Evolutionary conservation across 2,797 vertebrate species (phyloP).

Genomic region (Ctenosaura bakeri): DNA sequence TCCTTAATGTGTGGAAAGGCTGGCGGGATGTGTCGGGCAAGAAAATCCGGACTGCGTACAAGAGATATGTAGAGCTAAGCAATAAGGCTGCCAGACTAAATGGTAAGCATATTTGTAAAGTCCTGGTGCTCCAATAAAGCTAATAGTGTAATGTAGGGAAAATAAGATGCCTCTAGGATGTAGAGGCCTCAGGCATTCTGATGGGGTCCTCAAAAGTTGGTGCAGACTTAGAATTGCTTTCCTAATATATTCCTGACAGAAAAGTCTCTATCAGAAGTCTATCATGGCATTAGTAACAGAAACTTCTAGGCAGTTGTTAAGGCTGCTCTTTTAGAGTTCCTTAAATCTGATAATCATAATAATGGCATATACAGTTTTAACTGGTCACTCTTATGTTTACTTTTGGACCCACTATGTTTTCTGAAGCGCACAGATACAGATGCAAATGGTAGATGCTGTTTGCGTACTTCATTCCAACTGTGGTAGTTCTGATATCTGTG

Average conservation of each 20-base stretch:
- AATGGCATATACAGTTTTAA: background rate
- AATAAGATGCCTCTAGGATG: background rate
- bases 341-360: background rate
- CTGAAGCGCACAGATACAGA: background rate
- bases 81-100: constrained; percentile 93
- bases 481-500: background rate
- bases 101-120: constrained; percentile 79
- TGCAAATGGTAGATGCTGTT: background rate
- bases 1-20: constrained; percentile 92
- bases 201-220: background rate
- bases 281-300: background rate
- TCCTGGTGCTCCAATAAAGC: background rate
- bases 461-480: background rate
- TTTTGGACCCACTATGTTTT: background rate
- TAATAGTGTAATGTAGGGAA: background rate
- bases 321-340: background rate
- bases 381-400: background rate
- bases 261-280: background rate
- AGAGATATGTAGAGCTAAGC: constrained; percentile 90
- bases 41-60: constrained; percentile 84
- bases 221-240: background rate
- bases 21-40: constrained; percentile 93
- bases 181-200: background rate
- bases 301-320: background rate
- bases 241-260: background rate